Evolutionary conservation across 2,797 vertebrate species (phyloP).

Genomic region (Antennarius maculatus): DNA sequence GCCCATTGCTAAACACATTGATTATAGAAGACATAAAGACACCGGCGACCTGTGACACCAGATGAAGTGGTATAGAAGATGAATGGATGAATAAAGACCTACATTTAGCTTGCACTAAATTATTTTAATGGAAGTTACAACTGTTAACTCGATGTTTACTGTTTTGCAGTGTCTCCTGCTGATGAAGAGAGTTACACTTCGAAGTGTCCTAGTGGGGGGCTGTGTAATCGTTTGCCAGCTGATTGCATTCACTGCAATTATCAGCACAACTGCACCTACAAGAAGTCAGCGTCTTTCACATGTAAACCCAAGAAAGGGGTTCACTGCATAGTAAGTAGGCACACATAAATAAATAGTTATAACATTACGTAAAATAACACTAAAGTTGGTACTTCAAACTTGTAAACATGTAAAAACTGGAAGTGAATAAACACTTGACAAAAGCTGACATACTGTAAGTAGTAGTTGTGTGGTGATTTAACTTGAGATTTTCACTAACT

Average conservation of each 20-base stretch:
- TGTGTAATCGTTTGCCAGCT: constrained; percentile 87
- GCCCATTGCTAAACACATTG: neutral
- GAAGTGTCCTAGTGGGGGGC: constrained; percentile 90
- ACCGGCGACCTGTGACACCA: too few species aligned
- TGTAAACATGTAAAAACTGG: neutral
- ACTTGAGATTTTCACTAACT: neutral
- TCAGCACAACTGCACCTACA: constrained; percentile 92
- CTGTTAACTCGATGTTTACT: constrained; percentile 9
- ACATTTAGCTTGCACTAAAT: neutral
- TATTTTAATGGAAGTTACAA: neutral
- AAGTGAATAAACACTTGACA: neutral
- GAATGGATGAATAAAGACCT: neutral
- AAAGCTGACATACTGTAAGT: neutral
- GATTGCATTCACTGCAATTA: constrained; percentile 88
- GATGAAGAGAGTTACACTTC: constrained; percentile 58
- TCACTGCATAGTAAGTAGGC: constrained; percentile 89
- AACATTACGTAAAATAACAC: neutral
- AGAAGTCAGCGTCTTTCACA: constrained; percentile 83
- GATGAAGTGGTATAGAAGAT: too few species aligned
- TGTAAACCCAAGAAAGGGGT: constrained; percentile 87
- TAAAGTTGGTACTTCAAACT: too few species aligned
- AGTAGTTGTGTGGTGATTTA: neutral
- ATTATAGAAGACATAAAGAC: neutral
- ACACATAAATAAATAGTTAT: neutral
- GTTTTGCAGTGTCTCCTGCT: constrained; percentile 64